Conservation (phyloP, 2,113 vertebrate species). For the Toxotes chatareus region DNA sequence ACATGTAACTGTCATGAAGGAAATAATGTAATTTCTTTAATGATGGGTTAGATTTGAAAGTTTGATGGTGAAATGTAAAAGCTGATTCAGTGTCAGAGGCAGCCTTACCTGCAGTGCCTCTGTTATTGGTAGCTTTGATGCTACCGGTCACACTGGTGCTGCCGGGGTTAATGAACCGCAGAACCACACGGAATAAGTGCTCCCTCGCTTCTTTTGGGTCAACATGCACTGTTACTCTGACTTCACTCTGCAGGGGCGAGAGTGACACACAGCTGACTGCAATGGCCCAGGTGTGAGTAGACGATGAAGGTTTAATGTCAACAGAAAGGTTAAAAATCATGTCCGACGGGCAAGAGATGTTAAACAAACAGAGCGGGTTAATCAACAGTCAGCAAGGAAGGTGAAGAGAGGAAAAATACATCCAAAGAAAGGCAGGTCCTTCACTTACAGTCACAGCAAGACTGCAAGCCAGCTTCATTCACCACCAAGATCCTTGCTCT, state of each 20-base stretch:
- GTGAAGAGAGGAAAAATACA: slow-evolving; percentile 21
- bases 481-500: slow-evolving; percentile 84
- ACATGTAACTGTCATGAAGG: not conserved
- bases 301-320: slow-evolving; percentile 24
- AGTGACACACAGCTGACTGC: slow-evolving; percentile 57
- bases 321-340: slow-evolving; percentile 17
- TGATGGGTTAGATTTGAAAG: slow-evolving; percentile 37
- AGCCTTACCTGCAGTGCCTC: slow-evolving; percentile 86
- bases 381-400: slow-evolving; percentile 45
- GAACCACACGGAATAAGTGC: slow-evolving; percentile 86
- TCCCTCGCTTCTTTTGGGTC: slow-evolving; percentile 84
- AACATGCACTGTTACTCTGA: slow-evolving; percentile 90
- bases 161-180: slow-evolving; percentile 91
- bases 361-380: slow-evolving; percentile 40
- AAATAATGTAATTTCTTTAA: slow-evolving; percentile 1
- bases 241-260: slow-evolving; percentile 90
- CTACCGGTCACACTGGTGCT: slow-evolving; percentile 81
- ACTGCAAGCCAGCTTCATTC: slow-evolving; percentile 85
- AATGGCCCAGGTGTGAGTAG: slow-evolving; percentile 34
- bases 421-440: slow-evolving; percentile 51
- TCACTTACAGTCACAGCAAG: slow-evolving; percentile 90
- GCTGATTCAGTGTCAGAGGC: slow-evolving; percentile 28
- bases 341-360: slow-evolving; percentile 38
- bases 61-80: slow-evolving; percentile 2
- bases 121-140: slow-evolving; percentile 83